Percentiles rank a stretch among this genome's conserved stretches.
These are phyloP conservation scores for Andinoacara biseriatus DNA, from an alignment of 2,113 vertebrate species.

Conservation along the genomic window DNA sequence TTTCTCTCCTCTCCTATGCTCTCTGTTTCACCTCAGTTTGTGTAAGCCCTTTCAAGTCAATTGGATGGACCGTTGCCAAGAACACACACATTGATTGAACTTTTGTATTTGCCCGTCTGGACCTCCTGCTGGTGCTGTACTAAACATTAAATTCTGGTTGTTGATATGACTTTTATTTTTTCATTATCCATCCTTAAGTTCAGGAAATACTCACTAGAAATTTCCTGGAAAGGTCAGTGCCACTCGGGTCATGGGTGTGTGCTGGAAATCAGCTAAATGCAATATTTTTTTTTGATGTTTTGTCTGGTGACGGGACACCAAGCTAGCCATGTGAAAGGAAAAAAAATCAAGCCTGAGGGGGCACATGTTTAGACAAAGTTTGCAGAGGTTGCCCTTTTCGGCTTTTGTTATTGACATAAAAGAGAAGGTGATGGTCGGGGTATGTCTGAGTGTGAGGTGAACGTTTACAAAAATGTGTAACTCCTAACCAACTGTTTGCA, in stretches of 20 bases:
- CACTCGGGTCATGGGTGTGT: too few species aligned
- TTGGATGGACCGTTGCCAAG: background rate
- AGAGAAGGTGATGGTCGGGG: background rate
- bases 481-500: background rate
- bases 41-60: background rate
- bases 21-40: too few species aligned
- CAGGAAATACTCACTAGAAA: background rate
- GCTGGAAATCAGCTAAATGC: background rate
- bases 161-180: rapidly evolving
- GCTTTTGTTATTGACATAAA: background rate
- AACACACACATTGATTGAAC: background rate
- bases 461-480: background rate
- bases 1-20: too few species aligned
- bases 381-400: background rate
- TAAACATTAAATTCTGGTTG: background rate
- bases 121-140: too few species aligned
- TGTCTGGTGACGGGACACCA: background rate
- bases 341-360: background rate
- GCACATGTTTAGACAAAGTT: background rate
- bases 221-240: background rate
- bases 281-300: background rate
- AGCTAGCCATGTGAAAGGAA: background rate
- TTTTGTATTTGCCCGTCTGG: background rate
- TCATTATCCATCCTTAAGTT: background rate
- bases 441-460: background rate